A percentile compares a stretch with the other conserved stretches of the same genome.
These are phyloP conservation scores for Sebastes cheni DNA, from an alignment of 2,797 vertebrate species.

Conservation along the genomic window DNA sequence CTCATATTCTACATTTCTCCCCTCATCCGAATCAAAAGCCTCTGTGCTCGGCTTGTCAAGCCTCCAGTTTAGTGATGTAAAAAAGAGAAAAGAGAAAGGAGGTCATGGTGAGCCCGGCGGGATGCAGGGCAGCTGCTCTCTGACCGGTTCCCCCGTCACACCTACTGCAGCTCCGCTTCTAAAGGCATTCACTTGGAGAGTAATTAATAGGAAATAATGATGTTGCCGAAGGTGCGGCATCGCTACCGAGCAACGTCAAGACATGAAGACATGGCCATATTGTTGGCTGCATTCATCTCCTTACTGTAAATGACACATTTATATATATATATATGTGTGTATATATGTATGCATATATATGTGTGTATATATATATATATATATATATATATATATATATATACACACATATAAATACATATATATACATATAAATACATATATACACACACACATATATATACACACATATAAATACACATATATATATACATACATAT, in stretches of 20 bases:
- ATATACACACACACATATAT: accelerated
- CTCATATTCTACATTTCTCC: slow-evolving; percentile 80
- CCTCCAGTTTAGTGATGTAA: slow-evolving; percentile 78
- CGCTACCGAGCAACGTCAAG: slow-evolving; percentile 60
- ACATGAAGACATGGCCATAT: slow-evolving; percentile 25
- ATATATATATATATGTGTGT: no score
- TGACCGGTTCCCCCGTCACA: slow-evolving; percentile 79
- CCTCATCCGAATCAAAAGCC: slow-evolving; percentile 76
- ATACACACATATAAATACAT: no score
- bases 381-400: no score
- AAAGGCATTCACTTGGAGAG: slow-evolving; percentile 70
- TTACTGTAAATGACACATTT: slow-evolving; percentile 67
- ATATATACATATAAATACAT: no score
- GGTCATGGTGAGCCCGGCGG: slow-evolving; percentile 80
- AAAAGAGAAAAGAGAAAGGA: slow-evolving; percentile 70
- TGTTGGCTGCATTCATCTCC: slow-evolving; percentile 60
- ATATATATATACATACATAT: accelerated
- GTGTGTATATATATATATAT: no score
- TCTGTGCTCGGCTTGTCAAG: slow-evolving; percentile 77
- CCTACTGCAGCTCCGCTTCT: slow-evolving; percentile 70
- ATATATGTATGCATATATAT: no score
- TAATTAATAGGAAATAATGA: slow-evolving; percentile 80
- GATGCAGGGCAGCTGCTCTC: slow-evolving; percentile 82
- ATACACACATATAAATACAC: accelerated
- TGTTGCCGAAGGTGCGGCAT: slow-evolving; percentile 72